A percentile compares a stretch with the other conserved stretches of the same genome.
phyloP scores from a whole-genome alignment of 1,140 invertebrate species.

The Neelides sp. region DNA sequence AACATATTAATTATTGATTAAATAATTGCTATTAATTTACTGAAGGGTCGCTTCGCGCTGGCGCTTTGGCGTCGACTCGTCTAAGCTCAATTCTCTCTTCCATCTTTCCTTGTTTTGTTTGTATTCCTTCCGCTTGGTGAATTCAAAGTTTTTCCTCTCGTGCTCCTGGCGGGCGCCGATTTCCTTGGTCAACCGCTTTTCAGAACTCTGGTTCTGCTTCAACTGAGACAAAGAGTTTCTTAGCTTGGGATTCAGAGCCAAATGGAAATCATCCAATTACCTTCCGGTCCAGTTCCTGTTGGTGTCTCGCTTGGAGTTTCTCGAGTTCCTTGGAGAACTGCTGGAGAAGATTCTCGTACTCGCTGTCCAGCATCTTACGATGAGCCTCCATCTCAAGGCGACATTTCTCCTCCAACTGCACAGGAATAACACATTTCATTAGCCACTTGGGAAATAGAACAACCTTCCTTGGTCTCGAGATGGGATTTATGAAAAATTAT shows the following conservation, averaged over 20 bases:
- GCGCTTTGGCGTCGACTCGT: slow-evolving; percentile 80
- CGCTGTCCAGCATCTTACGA: slow-evolving; percentile 70
- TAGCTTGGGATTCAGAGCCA: not conserved
- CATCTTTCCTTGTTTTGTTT: slow-evolving; percentile 94
- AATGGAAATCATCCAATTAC: slow-evolving; percentile 27
- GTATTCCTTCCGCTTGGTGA: slow-evolving; percentile 92
- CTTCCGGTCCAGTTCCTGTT: slow-evolving; percentile 78
- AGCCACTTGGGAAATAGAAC: too few relatives aligned
- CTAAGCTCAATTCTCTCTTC: slow-evolving; percentile 82
- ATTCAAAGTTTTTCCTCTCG: slow-evolving; percentile 75
- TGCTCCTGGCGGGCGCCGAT: slow-evolving; percentile 76
- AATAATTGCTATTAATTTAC: slow-evolving; percentile 38
- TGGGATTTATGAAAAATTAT: too few relatives aligned
- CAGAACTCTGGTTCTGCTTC: slow-evolving; percentile 72
- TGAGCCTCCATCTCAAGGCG: slow-evolving; percentile 90
- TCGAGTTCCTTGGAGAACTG: slow-evolving; percentile 74
- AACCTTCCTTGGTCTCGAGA: too few relatives aligned
- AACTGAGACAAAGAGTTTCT: slow-evolving; percentile 34
- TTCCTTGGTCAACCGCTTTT: slow-evolving; percentile 89
- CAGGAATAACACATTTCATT: slow-evolving; percentile 5
- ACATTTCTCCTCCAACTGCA: slow-evolving; percentile 77
- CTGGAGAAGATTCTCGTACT: slow-evolving; percentile 26
- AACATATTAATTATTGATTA: slow-evolving; percentile 6
- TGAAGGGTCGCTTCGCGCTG: slow-evolving; percentile 79
- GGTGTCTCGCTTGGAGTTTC: slow-evolving; percentile 72